Percentiles rank a stretch among this genome's conserved stretches.
phyloP scores from a whole-genome alignment of 2,113 vertebrate species.

The Tringa solitaria region DNA sequence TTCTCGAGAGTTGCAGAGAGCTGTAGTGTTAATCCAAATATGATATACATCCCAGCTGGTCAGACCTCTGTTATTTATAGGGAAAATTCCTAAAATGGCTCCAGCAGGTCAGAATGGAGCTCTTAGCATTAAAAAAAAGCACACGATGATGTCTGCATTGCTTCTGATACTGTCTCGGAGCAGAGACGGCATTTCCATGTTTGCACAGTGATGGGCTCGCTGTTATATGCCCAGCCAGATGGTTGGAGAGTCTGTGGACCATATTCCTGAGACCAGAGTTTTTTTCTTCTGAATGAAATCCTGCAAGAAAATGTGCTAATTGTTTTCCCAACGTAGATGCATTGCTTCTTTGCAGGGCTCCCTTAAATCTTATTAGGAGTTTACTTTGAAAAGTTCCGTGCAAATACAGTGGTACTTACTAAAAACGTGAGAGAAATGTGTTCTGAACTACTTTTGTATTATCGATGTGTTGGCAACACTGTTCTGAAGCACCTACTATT shows the following conservation, averaged over 20 bases:
- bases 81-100: slow-evolving; percentile 3
- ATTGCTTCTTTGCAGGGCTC: background rate
- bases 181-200: background rate
- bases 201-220: background rate
- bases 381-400: background rate
- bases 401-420: background rate
- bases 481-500: background rate
- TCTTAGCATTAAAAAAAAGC: background rate
- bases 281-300: background rate
- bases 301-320: background rate
- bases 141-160: background rate
- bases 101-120: background rate
- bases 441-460: background rate
- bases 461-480: background rate
- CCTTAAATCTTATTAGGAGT: background rate
- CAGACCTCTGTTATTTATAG: slow-evolving; percentile 16
- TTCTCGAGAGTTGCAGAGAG: background rate
- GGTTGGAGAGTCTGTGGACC: background rate
- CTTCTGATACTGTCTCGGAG: background rate
- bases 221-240: background rate
- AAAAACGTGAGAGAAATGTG: background rate
- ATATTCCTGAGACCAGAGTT: background rate
- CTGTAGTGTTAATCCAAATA: slow-evolving; percentile 14
- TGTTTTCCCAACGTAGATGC: background rate
- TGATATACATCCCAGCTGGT: slow-evolving; percentile 12